Conservation (phyloP, 2,797 vertebrate species). For the Bradypus variegatus region DNA sequence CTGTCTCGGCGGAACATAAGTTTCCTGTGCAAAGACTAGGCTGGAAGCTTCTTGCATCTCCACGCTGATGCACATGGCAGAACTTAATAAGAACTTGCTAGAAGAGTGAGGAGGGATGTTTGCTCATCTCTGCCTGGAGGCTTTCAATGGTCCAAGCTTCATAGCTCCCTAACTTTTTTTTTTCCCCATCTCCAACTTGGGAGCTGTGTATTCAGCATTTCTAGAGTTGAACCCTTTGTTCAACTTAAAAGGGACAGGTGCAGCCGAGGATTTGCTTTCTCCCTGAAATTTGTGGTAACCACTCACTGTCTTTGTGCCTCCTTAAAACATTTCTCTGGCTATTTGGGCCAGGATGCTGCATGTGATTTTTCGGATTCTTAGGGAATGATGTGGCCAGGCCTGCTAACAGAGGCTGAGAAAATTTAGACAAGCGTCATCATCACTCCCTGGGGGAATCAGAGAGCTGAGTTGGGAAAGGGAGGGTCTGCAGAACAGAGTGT, state of each 20-base stretch:
- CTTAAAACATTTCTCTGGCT: conserved; percentile 17
- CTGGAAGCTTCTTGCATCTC: background rate
- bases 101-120: background rate
- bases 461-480: conserved; percentile 39
- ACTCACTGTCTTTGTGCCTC: background rate
- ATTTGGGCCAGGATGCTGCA: background rate
- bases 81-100: background rate
- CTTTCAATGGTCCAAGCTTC: background rate
- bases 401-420: conserved; percentile 48
- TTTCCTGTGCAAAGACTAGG: background rate
- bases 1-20: background rate
- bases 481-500: conserved; percentile 3
- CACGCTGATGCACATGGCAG: background rate
- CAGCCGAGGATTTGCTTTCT: background rate
- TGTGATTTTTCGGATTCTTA: conserved; percentile 51
- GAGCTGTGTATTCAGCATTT: background rate
- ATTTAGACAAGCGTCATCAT: conserved; percentile 51
- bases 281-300: background rate
- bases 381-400: conserved; percentile 49
- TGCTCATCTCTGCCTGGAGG: conserved; percentile 40
- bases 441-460: conserved; percentile 24
- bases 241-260: conserved; percentile 26
- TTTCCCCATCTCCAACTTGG: background rate
- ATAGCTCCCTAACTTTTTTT: background rate
- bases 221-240: background rate